phyloP scores from a whole-genome alignment of 2,113 vertebrate species.

The Tachycineta bicolor region DNA sequence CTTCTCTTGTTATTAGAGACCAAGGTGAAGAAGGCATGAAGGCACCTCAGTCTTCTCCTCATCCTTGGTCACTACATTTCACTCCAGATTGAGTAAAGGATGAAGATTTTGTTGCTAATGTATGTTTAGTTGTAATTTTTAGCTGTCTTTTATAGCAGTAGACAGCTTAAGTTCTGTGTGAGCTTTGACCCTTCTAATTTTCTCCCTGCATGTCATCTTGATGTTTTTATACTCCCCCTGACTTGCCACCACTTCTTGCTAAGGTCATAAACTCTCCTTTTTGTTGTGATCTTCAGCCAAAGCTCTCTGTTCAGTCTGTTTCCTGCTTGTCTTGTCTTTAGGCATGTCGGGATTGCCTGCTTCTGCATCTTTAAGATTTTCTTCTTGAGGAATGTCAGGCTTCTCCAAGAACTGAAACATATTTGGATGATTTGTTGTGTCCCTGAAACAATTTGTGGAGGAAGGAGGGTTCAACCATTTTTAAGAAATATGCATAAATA shows the following conservation, averaged over 20 bases:
- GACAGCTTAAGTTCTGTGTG: background rate
- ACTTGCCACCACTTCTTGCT: background rate
- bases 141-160: background rate
- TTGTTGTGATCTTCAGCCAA: background rate
- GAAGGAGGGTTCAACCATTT: background rate
- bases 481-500: background rate
- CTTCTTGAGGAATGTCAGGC: background rate
- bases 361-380: background rate
- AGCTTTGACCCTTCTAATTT: background rate
- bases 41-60: background rate
- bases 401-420: background rate
- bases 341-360: rapidly evolving
- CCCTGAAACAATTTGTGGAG: background rate
- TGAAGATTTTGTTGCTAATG: background rate
- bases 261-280: background rate
- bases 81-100: background rate
- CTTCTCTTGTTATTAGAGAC: background rate
- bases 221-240: background rate
- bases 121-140: background rate
- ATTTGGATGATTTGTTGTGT: background rate
- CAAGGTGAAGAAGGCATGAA: rapidly evolving
- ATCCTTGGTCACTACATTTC: background rate
- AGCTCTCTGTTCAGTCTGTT: background rate
- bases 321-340: rapidly evolving
- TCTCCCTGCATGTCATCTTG: background rate